Conservation (phyloP, 2,888 invertebrate species). For the Xanthorhoe designata region DNA sequence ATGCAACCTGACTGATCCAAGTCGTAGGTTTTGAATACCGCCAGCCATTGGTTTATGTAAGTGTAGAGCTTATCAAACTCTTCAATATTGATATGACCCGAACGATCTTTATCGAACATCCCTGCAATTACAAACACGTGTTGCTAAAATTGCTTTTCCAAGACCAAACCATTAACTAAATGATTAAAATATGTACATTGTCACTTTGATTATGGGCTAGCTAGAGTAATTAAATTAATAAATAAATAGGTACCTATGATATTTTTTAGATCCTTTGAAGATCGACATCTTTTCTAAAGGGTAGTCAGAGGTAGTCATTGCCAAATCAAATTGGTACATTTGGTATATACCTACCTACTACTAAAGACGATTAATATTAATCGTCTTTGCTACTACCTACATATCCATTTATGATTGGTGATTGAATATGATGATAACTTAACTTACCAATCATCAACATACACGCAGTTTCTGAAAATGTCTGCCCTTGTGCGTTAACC, state of each 20-base stretch:
- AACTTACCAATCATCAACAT: conserved; percentile 92
- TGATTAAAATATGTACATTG: too few species aligned
- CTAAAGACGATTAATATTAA: too few species aligned
- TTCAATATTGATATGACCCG: conserved; percentile 92
- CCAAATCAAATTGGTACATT: too few species aligned
- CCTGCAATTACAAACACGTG: conserved; percentile 76
- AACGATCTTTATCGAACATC: conserved; percentile 95
- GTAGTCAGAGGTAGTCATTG: too few species aligned
- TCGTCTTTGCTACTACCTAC: too few species aligned
- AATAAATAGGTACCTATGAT: background rate
- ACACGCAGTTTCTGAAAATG: conserved; percentile 93
- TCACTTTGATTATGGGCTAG: background rate
- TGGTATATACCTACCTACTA: too few species aligned
- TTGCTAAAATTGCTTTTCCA: background rate
- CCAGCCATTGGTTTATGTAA: conserved; percentile 95
- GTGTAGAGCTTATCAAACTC: conserved; percentile 95
- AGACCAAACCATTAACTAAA: background rate
- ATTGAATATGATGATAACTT: too few species aligned
- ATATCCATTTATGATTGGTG: background rate
- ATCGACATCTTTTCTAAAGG: too few species aligned
- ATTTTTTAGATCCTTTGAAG: too few species aligned
- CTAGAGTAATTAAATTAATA: background rate
- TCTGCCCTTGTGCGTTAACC: conserved; percentile 93
- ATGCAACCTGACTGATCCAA: conserved; percentile 94
- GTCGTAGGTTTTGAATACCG: conserved; percentile 94